Base-by-base conservation (phyloP, 2,113 vertebrate species). In the Piprites chloris region DNA sequence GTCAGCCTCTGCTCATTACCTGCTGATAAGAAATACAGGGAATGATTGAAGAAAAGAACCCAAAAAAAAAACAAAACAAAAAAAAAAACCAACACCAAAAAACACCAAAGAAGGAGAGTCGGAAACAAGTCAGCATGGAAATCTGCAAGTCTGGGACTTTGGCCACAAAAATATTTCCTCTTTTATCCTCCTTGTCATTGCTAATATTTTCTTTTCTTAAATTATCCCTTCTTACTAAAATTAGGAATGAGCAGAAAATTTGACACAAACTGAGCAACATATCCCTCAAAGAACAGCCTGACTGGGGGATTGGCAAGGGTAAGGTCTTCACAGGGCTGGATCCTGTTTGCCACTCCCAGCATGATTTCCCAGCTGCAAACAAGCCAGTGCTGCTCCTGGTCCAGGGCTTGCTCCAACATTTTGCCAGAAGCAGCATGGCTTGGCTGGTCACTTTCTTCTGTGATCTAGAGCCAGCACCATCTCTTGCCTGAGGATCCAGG, bases 361-460 rank as follows among this genome's bases (percentile, higher is more conserved):
- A 41, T 0, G 1, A 72, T 7, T 19, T 84, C 50, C 73, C 68
- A 69, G 59, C n/a, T 49, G 50, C 22, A 21, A 73, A 77, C 2
- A 66, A 81, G 65, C 37, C 69, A 59, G 33, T 1, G 0, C 22
- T 32, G 47, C 39, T 55, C 15, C 2, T 0, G 0, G 23, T 15
- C 37, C 76, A 32, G 21, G 19, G 24, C 8, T 69, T 49, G 32
- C n/a, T 83, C 67, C 11, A 0, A 32, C 26, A 9, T 2, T 88
- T 32, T 80, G 42, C 47, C 0, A 0, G 74, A 50, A 89, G 74
- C 79, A 47, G 27, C 0, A 0, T 2, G 4, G 50, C 68, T 90
- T 90, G 86, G 49, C 83, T 85, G 23, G 0, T 12, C 1, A 0
- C 49, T 83, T 0, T 0, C 11, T 52, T 8, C 55, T 95, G 46